These are phyloP conservation scores for Drosophila emarginata DNA, from an alignment of 2,888 invertebrate species.

Conservation along the genomic window DNA sequence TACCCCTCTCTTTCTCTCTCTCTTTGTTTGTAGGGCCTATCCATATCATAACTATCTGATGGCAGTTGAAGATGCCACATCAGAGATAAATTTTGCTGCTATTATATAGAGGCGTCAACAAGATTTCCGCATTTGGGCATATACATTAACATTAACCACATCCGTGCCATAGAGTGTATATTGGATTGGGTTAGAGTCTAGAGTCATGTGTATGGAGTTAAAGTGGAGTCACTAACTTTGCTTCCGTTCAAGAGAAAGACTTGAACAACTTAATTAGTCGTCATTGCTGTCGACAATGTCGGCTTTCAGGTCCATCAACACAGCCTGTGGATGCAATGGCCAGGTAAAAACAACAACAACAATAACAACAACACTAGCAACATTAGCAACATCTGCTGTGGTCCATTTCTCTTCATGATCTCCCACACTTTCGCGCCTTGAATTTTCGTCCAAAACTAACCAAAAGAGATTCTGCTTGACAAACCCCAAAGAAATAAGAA, in stretches of 20 bases:
- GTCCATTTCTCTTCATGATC: conserved; percentile 25
- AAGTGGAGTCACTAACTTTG: conserved; percentile 50
- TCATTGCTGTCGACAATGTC: conserved; percentile 31
- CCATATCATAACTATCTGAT: conserved; percentile 49
- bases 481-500: conserved; percentile 41
- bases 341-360: not conserved
- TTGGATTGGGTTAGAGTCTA: conserved; percentile 14
- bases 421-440: conserved; percentile 78
- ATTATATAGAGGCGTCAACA: conserved; percentile 54
- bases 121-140: conserved; percentile 67
- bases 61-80: conserved; percentile 42
- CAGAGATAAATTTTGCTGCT: conserved; percentile 32
- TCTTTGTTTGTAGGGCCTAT: conserved; percentile 31
- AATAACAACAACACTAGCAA: not conserved
- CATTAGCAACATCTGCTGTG: conserved; percentile 54
- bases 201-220: not conserved
- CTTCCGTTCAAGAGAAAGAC: conserved; percentile 53
- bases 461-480: conserved; percentile 53
- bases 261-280: conserved; percentile 60
- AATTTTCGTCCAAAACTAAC: conserved; percentile 30
- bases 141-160: conserved; percentile 30
- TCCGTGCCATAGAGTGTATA: conserved; percentile 13
- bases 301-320: conserved; percentile 48
- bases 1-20: not conserved
- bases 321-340: conserved; percentile 41